phyloP scores from a whole-genome alignment of 1,140 invertebrate genomes.

The Drosophila sproati region DNA sequence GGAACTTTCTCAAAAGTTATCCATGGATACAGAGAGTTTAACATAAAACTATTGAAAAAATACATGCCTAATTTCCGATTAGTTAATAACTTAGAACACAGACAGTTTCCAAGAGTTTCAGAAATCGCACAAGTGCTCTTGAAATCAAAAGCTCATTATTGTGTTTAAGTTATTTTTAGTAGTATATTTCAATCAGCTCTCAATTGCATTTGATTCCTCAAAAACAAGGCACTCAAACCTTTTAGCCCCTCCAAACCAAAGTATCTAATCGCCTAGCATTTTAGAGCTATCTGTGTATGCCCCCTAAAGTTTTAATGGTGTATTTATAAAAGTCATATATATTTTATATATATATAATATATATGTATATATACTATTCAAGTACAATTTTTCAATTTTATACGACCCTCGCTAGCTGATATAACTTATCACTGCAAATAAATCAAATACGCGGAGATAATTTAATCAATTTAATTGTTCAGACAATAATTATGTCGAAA shows the following conservation, averaged over 20 bases:
- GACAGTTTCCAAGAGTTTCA: no score
- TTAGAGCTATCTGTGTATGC: constrained; percentile 54
- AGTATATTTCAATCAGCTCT: constrained; percentile 1
- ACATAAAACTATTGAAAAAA: no score
- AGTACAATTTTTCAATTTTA: constrained; percentile 43
- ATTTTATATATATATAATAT: background rate
- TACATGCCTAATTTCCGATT: no score
- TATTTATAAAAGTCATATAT: constrained; percentile 47
- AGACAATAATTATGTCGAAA: constrained; percentile 82
- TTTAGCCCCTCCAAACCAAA: constrained; percentile 2
- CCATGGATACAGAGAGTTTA: no score
- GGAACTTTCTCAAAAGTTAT: no score
- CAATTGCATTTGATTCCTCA: background rate
- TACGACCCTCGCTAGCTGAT: constrained; percentile 37
- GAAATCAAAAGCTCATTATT: constrained; percentile 6
- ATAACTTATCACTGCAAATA: constrained; percentile 64
- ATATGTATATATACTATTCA: background rate
- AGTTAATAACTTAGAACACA: no score
- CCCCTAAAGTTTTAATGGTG: constrained; percentile 25
- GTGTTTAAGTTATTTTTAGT: background rate
- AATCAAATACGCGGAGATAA: constrained; percentile 73
- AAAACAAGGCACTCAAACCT: constrained; percentile 15
- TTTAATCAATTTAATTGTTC: constrained; percentile 78
- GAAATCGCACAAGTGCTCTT: background rate
- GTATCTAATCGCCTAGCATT: constrained; percentile 59